Conservation (phyloP, 2,797 vertebrate genomes). For the Allobates femoralis region DNA sequence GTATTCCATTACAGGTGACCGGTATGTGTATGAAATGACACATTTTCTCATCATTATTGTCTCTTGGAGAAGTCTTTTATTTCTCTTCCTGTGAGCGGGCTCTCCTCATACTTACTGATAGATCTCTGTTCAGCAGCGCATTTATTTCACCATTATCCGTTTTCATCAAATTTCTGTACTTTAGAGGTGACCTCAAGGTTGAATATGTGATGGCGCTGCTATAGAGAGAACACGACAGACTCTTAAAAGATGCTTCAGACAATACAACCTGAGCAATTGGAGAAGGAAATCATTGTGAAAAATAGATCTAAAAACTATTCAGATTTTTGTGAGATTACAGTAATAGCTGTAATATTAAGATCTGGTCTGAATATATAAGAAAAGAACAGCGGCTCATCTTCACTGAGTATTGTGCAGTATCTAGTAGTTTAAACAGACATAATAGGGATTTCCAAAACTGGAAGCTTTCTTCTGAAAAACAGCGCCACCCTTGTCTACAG, state of each 20-base stretch:
- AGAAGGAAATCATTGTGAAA: slow-evolving; percentile 54
- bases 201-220: slow-evolving; percentile 8
- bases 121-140: slow-evolving; percentile 34
- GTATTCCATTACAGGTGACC: background rate
- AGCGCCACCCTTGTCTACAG: too few relatives aligned
- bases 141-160: slow-evolving; percentile 16
- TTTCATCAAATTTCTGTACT: slow-evolving; percentile 39
- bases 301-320: slow-evolving; percentile 63
- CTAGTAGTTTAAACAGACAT: background rate
- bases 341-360: slow-evolving; percentile 57
- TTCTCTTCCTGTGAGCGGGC: too few relatives aligned
- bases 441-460: too few relatives aligned
- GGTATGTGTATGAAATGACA: background rate
- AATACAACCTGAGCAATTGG: slow-evolving; percentile 64
- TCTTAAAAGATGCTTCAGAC: slow-evolving; percentile 64
- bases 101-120: slow-evolving; percentile 13
- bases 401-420: background rate
- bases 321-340: slow-evolving; percentile 40
- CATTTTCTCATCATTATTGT: slow-evolving; percentile 27
- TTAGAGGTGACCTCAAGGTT: slow-evolving; percentile 37
- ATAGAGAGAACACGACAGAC: background rate
- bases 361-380: slow-evolving; percentile 50
- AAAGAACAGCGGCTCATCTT: background rate
- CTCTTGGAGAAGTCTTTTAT: slow-evolving; percentile 10
- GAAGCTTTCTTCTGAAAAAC: too few relatives aligned